These are phyloP conservation scores for Erebia aethiops DNA, from an alignment of 2,888 invertebrate genomes.

Conservation along the genomic window DNA sequence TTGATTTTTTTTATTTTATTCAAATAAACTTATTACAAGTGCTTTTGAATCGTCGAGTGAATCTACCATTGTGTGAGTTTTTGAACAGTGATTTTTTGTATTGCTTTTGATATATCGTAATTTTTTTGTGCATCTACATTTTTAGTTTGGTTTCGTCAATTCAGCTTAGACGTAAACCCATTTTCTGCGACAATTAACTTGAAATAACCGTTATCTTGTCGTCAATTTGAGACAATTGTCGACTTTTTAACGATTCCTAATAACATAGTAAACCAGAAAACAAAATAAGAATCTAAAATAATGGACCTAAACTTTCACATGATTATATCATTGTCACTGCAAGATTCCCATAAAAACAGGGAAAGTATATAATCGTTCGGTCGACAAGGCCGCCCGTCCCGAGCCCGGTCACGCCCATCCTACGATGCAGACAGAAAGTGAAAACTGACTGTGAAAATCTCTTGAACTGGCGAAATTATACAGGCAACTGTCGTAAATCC, in stretches of 20 bases:
- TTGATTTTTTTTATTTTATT: not conserved
- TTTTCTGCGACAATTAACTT: not conserved
- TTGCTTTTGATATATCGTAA: not conserved
- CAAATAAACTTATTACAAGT: too few relatives aligned
- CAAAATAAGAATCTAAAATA: constrained; percentile 1
- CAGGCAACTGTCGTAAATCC: not conserved
- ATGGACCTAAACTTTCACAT: constrained; percentile 41
- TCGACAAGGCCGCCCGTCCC: constrained; percentile 62
- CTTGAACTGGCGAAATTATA: constrained; percentile 28
- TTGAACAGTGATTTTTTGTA: not conserved
- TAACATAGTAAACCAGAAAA: not conserved
- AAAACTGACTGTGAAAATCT: constrained; percentile 48
- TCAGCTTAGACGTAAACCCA: too few relatives aligned
- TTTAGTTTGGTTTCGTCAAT: not conserved
- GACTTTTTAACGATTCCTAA: not conserved
- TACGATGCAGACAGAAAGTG: constrained; percentile 71
- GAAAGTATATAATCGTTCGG: constrained; percentile 74
- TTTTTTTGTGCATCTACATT: not conserved
- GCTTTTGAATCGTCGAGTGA: too few relatives aligned
- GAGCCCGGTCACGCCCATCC: constrained; percentile 72
- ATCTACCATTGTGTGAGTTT: too few relatives aligned
- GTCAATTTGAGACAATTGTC: constrained; percentile 3
- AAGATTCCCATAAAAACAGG: constrained; percentile 77
- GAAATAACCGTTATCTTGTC: not conserved
- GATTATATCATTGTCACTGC: constrained; percentile 64